Evolutionary conservation across 1,140 invertebrate species (phyloP).

Genomic region (Anthonomus grandis): DNA sequence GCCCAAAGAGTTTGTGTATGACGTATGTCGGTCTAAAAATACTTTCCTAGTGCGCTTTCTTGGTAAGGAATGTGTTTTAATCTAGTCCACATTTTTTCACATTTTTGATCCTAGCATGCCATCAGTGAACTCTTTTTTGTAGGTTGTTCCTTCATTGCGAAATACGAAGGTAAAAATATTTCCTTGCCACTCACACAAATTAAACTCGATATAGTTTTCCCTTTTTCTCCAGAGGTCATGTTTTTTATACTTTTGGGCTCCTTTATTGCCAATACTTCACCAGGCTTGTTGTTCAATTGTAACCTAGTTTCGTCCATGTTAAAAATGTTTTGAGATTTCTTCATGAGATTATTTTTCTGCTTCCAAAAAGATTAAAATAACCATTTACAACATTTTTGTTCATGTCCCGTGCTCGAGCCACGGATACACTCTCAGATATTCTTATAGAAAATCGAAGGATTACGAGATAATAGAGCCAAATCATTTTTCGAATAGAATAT

Average conservation of each 20-base stretch:
- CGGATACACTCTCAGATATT: too few species aligned
- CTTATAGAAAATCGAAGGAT: too few species aligned
- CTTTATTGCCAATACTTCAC: slow-evolving; percentile 47
- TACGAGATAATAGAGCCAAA: too few species aligned
- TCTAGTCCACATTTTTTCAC: slow-evolving; percentile 32
- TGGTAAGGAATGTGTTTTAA: slow-evolving; percentile 40
- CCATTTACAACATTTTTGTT: slow-evolving; percentile 34
- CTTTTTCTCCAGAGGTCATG: slow-evolving; percentile 19
- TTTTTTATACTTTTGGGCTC: slow-evolving; percentile 40
- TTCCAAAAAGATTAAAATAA: slow-evolving; percentile 40
- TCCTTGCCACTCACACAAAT: slow-evolving; percentile 29
- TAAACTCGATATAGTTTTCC: slow-evolving; percentile 10
- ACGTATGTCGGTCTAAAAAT: too few species aligned
- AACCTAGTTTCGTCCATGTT: slow-evolving; percentile 37
- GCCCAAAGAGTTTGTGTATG: slow-evolving; percentile 12
- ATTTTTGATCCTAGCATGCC: slow-evolving; percentile 36
- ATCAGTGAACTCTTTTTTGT: slow-evolving; percentile 34
- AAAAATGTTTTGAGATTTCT: slow-evolving; percentile 44
- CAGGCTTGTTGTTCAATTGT: slow-evolving; percentile 45
- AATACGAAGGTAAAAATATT: slow-evolving; percentile 30
- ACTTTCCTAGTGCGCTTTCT: slow-evolving; percentile 41
- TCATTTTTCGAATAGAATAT: too few species aligned
- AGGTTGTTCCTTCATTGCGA: slow-evolving; percentile 33
- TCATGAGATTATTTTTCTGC: slow-evolving; percentile 22
- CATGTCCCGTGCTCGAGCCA: too few species aligned